Conservation (phyloP, 2,888 invertebrate species). For the Belgica antarctica region DNA sequence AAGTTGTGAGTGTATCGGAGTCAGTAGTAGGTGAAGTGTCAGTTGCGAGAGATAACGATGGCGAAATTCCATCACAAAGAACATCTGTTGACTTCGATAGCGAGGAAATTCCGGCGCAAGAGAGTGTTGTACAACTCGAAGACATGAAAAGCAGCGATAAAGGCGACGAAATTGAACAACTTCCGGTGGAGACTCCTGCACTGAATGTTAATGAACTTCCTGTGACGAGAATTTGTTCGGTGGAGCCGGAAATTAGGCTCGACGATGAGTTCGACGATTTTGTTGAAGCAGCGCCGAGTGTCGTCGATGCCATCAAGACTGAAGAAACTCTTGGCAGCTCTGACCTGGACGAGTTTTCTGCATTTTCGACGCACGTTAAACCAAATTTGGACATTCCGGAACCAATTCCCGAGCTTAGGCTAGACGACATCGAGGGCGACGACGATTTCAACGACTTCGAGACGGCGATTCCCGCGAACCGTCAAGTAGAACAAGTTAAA, state of each 20-base stretch:
- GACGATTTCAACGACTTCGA: conserved; percentile 47
- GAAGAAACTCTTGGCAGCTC: neutral
- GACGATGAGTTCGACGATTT: conserved; percentile 10
- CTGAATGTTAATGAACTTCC: too few relatives aligned
- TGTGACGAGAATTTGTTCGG: too few relatives aligned
- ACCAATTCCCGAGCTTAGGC: neutral
- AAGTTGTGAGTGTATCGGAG: too few relatives aligned
- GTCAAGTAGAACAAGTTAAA: neutral
- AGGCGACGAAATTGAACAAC: too few relatives aligned
- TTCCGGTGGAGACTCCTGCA: too few relatives aligned
- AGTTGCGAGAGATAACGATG: neutral
- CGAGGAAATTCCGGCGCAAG: neutral
- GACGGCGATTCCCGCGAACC: conserved; percentile 42
- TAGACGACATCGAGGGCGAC: conserved; percentile 14
- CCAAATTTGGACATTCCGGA: neutral
- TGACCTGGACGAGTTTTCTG: neutral
- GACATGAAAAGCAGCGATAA: too few relatives aligned
- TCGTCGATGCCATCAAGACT: neutral
- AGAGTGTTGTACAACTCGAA: too few relatives aligned
- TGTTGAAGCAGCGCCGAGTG: neutral
- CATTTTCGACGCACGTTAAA: neutral
- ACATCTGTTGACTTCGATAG: neutral
- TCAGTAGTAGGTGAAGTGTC: too few relatives aligned
- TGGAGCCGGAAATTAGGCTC: too few relatives aligned
- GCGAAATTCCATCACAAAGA: neutral